A percentile compares a stretch with the other conserved stretches of the same genome.
Conservation (phyloP, 2,113 vertebrate genomes). For the Anguilla japonica region DNA sequence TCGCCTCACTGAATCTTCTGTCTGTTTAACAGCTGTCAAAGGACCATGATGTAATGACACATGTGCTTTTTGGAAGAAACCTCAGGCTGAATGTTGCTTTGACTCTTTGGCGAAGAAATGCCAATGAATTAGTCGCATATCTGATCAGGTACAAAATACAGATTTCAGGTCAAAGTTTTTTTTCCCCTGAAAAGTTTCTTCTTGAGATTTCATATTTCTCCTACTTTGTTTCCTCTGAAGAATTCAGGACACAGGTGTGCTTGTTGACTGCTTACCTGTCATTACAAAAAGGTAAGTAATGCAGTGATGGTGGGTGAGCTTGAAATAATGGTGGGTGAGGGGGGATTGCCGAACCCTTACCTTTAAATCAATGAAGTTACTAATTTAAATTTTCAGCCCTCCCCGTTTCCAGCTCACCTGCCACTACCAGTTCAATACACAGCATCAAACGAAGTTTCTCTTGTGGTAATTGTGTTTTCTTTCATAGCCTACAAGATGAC, state of each 20-base stretch:
- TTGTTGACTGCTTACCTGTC: slow-evolving; percentile 89
- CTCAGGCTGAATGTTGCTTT: slow-evolving; percentile 87
- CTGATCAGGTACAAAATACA: slow-evolving; percentile 79
- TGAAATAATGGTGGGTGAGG: no score
- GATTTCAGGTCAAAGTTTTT: background rate
- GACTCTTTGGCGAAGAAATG: slow-evolving; percentile 87
- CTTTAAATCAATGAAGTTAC: no score
- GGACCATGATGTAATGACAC: slow-evolving; percentile 84
- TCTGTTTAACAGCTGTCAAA: slow-evolving; percentile 72
- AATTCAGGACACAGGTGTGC: slow-evolving; percentile 86
- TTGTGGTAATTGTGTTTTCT: background rate
- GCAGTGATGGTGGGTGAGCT: no score
- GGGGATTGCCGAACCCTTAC: no score
- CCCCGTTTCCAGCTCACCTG: no score
- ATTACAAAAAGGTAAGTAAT: slow-evolving; percentile 83
- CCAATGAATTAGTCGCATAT: slow-evolving; percentile 86
- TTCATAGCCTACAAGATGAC: slow-evolving; percentile 81
- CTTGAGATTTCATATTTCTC: background rate
- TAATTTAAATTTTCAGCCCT: no score
- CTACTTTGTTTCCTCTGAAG: slow-evolving; percentile 56
- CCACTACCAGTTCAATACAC: no score
- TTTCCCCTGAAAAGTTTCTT: background rate
- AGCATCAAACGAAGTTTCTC: background rate
- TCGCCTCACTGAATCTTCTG: background rate
- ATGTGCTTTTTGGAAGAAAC: slow-evolving; percentile 87